Evolutionary conservation across 2,888 invertebrate species (phyloP).

Genomic region (Eristalinus aeneus): DNA sequence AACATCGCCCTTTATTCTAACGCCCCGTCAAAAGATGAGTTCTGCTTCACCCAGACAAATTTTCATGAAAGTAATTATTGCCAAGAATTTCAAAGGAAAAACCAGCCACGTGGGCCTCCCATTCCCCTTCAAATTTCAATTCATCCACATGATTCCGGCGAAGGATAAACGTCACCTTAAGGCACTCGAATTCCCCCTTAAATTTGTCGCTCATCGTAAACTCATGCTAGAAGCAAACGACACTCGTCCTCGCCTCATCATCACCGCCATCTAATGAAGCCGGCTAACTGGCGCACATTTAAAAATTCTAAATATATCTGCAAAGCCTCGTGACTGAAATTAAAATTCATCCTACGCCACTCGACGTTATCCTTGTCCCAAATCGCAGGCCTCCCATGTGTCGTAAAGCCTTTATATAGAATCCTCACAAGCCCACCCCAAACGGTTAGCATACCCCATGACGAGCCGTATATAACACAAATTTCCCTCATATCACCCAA

Average conservation of each 20-base stretch:
- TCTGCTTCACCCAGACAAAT: no score
- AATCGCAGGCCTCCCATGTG: background rate
- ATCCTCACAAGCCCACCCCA: background rate
- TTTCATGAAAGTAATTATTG: no score
- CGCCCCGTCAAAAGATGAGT: no score
- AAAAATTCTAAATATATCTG: background rate
- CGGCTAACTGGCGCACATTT: background rate
- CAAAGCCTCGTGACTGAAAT: background rate
- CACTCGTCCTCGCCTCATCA: background rate
- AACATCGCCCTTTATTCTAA: no score
- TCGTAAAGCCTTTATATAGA: background rate
- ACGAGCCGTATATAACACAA: background rate
- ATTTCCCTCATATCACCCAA: conserved; percentile 19
- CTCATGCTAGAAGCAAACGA: no score
- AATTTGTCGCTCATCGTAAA: no score
- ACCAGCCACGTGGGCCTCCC: no score
- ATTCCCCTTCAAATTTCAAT: no score
- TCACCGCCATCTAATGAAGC: background rate
- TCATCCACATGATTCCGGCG: no score
- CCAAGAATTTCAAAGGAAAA: no score
- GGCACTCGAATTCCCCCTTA: no score
- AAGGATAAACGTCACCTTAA: no score
- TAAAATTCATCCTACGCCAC: background rate
- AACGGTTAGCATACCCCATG: background rate
- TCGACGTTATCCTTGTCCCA: background rate